phyloP scores from a whole-genome alignment of 2,797 vertebrate species.

The Acropternis orthonyx region DNA sequence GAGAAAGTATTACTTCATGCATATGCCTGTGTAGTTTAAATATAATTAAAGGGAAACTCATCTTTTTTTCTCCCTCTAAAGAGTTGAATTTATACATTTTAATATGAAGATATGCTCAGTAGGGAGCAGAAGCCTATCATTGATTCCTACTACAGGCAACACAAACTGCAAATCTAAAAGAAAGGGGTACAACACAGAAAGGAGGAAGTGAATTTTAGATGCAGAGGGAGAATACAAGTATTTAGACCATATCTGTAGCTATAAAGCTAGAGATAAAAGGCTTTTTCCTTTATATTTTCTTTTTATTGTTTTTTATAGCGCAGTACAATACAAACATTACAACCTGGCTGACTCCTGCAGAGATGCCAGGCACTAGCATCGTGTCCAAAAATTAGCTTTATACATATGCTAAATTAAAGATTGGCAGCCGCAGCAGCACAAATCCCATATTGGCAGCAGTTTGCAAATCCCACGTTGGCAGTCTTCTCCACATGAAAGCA shows the following conservation, averaged over 20 bases:
- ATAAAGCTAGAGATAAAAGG: constrained; percentile 68
- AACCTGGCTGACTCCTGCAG: constrained; percentile 72
- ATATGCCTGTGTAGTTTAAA: constrained; percentile 46
- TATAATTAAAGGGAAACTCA: constrained; percentile 68
- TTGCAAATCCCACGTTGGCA: constrained; percentile 78
- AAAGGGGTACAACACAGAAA: constrained; percentile 44
- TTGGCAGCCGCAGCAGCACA: constrained; percentile 75
- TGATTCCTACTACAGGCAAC: constrained; percentile 71
- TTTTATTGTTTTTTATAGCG: constrained; percentile 69
- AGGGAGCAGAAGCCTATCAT: constrained; percentile 71
- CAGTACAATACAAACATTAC: constrained; percentile 72
- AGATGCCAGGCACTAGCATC: constrained; percentile 74
- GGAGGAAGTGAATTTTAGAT: constrained; percentile 64
- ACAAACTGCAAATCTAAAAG: constrained; percentile 72
- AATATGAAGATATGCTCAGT: constrained; percentile 75
- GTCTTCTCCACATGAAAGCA: constrained; percentile 74
- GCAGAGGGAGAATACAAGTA: constrained; percentile 60
- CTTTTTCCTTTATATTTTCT: constrained; percentile 63
- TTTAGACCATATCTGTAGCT: constrained; percentile 64
- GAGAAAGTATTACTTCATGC: not conserved
- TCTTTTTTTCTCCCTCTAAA: constrained; percentile 37
- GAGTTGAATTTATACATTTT: constrained; percentile 75
- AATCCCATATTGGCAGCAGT: constrained; percentile 76
- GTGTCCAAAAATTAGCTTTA: constrained; percentile 80
- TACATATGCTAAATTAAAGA: constrained; percentile 83